Evolutionary conservation across 2,888 invertebrate species (phyloP).

Genomic region (Sycophila texana): DNA sequence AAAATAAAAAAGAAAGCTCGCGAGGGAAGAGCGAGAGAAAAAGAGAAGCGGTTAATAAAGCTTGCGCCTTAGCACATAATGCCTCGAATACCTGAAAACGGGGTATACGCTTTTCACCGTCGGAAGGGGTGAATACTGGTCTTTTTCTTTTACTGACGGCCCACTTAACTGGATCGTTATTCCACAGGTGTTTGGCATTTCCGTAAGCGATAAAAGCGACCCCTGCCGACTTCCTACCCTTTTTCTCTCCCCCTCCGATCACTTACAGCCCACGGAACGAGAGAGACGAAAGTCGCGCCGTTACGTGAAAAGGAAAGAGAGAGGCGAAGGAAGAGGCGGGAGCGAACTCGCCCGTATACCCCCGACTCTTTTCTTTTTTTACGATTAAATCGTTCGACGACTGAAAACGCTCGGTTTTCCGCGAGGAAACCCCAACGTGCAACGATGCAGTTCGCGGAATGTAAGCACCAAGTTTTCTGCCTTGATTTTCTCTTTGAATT

Average conservation of each 20-base stretch:
- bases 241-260: slow-evolving; percentile 66
- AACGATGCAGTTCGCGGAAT: slow-evolving; percentile 48
- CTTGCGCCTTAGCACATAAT: slow-evolving; percentile 58
- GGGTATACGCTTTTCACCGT: slow-evolving; percentile 49
- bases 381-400: slow-evolving; percentile 55
- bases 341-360: slow-evolving; percentile 41
- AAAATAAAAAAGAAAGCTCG: slow-evolving; percentile 25
- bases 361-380: slow-evolving; percentile 51
- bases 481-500: slow-evolving; percentile 54
- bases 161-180: slow-evolving; percentile 72
- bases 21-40: slow-evolving; percentile 44
- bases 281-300: slow-evolving; percentile 31
- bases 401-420: not conserved
- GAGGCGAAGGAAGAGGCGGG: slow-evolving; percentile 56
- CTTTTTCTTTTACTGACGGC: slow-evolving; percentile 71
- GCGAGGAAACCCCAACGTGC: slow-evolving; percentile 36
- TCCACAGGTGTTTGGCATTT: slow-evolving; percentile 76
- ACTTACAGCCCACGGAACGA: slow-evolving; percentile 66
- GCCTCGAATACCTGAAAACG: slow-evolving; percentile 52
- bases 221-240: slow-evolving; percentile 71
- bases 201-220: slow-evolving; percentile 74
- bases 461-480: slow-evolving; percentile 55
- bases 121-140: slow-evolving; percentile 63
- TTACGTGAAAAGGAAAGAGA: slow-evolving; percentile 55
- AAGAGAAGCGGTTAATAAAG: slow-evolving; percentile 52